Conservation (phyloP, 1,140 invertebrate genomes). For the Atta colombica region DNA sequence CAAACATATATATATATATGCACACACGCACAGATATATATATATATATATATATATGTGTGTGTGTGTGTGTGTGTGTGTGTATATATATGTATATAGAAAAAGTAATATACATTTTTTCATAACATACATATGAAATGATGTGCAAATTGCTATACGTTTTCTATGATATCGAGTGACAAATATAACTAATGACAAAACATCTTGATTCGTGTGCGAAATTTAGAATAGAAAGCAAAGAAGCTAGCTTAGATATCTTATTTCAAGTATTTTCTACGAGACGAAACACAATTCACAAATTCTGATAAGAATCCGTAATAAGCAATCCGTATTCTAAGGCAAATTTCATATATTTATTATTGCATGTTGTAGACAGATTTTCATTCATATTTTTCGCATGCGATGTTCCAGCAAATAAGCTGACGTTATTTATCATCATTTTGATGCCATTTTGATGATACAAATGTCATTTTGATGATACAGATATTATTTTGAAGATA, state of each 20-base stretch:
- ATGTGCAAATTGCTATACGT: conserved; percentile 58
- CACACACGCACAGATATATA: background rate
- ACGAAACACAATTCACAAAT: conserved; percentile 59
- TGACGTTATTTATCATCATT: no score
- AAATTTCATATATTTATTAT: conserved; percentile 77
- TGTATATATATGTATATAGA: background rate
- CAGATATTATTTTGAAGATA: no score
- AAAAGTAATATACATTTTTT: background rate
- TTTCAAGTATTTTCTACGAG: conserved; percentile 83
- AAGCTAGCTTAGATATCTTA: conserved; percentile 82
- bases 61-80: no score
- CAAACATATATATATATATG: background rate
- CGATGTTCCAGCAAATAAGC: background rate
- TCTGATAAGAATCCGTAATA: conserved; percentile 61
- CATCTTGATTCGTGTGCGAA: conserved; percentile 66
- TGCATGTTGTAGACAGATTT: conserved; percentile 77
- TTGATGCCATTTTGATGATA: no score
- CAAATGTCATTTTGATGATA: no score
- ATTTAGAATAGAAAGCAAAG: conserved; percentile 77
- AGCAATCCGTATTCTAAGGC: conserved; percentile 75
- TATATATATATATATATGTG: conserved; percentile 17
- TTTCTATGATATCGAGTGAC: conserved; percentile 64
- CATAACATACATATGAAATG: conserved; percentile 8
- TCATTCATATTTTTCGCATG: conserved; percentile 62
- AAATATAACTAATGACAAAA: conserved; percentile 35